These are phyloP conservation scores for Ceratothoa steindachneri DNA, from an alignment of 2,888 invertebrate genomes.

Conservation along the genomic window DNA sequence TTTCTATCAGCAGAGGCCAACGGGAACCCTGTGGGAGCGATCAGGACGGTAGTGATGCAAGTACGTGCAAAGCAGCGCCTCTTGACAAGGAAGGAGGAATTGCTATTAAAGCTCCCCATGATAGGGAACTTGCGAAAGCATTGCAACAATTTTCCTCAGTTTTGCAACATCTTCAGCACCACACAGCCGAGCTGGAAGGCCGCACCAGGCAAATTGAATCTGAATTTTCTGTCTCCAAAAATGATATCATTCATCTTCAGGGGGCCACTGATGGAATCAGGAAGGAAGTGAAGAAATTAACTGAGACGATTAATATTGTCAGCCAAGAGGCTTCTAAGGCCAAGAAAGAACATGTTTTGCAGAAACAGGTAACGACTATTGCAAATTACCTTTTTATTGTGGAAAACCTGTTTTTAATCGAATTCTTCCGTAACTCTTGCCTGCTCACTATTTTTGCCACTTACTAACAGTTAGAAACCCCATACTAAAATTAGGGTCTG, in stretches of 20 bases:
- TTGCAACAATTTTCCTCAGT: constrained; percentile 30
- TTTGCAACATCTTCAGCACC: constrained; percentile 40
- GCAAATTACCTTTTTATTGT: too few relatives aligned
- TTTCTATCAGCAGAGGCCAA: constrained; percentile 1
- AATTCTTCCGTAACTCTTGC: neutral
- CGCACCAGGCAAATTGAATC: constrained; percentile 8
- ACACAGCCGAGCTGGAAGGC: constrained; percentile 41
- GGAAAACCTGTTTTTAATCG: too few relatives aligned
- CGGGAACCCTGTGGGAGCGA: constrained; percentile 12
- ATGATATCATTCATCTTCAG: constrained; percentile 1
- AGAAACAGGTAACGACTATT: neutral
- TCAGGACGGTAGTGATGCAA: constrained; percentile 33
- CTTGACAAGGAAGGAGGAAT: neutral
- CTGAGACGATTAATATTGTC: constrained; percentile 1
- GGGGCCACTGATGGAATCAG: constrained; percentile 22
- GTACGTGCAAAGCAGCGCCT: constrained; percentile 21
- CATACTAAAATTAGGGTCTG: too few relatives aligned
- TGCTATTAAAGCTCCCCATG: neutral
- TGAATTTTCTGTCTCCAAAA: constrained; percentile 16
- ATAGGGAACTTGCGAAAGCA: constrained; percentile 1
- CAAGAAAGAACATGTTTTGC: neutral
- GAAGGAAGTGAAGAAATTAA: constrained; percentile 25
- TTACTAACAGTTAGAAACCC: too few relatives aligned
- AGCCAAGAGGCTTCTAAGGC: constrained; percentile 19
- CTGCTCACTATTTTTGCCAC: neutral